Evolutionary conservation across 2,113 vertebrate species (phyloP).

Genomic region (Calyptommatus sinebrachiatus): DNA sequence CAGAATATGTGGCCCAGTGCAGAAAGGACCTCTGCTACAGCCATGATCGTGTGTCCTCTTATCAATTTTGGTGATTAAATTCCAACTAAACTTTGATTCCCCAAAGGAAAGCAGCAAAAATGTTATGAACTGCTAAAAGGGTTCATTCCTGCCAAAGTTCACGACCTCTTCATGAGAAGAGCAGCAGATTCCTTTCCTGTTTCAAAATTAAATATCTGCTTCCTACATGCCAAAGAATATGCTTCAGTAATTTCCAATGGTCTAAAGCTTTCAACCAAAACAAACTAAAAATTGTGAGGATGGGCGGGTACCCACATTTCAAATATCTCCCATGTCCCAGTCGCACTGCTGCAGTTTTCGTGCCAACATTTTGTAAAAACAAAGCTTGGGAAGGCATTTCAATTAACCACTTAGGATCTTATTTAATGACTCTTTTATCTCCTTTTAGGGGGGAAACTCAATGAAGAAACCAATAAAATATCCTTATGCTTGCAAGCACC

Average conservation of each 20-base stretch:
- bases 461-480: not conserved
- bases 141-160: conserved; percentile 51
- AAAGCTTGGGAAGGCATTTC: conserved; percentile 14
- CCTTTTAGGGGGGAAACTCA: not conserved
- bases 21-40: not conserved
- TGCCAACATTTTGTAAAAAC: conserved; percentile 52
- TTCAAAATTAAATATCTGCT: conserved; percentile 64
- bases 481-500: not conserved
- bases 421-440: conserved; percentile 25
- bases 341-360: conserved; percentile 32
- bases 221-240: conserved; percentile 63
- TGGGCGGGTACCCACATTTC: conserved; percentile 45
- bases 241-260: conserved; percentile 64
- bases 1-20: no score
- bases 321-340: conserved; percentile 23
- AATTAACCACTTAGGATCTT: conserved; percentile 23
- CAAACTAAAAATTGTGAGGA: conserved; percentile 56
- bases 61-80: conserved; percentile 1
- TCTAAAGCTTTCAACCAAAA: conserved; percentile 45
- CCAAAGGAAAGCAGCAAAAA: conserved; percentile 54
- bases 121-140: conserved; percentile 34
- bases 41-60: conserved; percentile 45
- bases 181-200: conserved; percentile 58
- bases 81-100: conserved; percentile 28
- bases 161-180: conserved; percentile 41